Evolutionary conservation across 1,140 invertebrate genomes (phyloP).

Genomic region (Rhyzopertha dominica): DNA sequence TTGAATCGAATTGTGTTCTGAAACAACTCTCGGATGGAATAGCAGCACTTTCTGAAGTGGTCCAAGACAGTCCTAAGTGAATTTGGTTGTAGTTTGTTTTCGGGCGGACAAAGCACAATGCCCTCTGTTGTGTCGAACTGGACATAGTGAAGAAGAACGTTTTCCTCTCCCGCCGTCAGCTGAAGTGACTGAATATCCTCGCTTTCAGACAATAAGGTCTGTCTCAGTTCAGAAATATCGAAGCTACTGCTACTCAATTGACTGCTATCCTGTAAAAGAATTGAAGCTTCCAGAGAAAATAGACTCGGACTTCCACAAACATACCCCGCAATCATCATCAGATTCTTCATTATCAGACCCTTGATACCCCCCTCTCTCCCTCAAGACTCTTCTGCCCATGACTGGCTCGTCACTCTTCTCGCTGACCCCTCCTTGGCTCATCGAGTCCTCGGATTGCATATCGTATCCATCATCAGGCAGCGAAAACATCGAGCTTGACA

Average conservation of each 20-base stretch:
- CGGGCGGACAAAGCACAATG: conserved; percentile 57
- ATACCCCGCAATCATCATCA: conserved; percentile 51
- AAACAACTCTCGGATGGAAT: conserved; percentile 63
- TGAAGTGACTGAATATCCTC: conserved; percentile 59
- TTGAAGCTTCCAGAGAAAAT: conserved; percentile 3
- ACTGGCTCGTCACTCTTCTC: conserved; percentile 60
- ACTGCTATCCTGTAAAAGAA: conserved; percentile 54
- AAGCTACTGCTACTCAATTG: conserved; percentile 55
- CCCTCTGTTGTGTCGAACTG: conserved; percentile 63
- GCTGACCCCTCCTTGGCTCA: conserved; percentile 49
- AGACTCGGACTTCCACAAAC: conserved; percentile 18
- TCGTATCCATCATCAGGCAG: conserved; percentile 32
- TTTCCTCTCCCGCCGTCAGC: conserved; percentile 59
- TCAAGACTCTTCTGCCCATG: conserved; percentile 56
- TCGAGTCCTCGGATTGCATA: conserved; percentile 51
- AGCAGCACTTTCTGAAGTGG: conserved; percentile 62
- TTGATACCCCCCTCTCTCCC: conserved; percentile 48
- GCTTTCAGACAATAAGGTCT: conserved; percentile 65
- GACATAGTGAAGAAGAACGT: conserved; percentile 64
- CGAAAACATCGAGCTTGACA: conserved; percentile 25
- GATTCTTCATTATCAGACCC: conserved; percentile 53
- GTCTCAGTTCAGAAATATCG: conserved; percentile 65
- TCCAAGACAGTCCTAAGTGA: conserved; percentile 55
- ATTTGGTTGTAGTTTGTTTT: conserved; percentile 45
- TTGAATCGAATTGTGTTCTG: conserved; percentile 63